phyloP scores from a whole-genome alignment of 2,113 vertebrate genomes.

The Irena cyanogastra region DNA sequence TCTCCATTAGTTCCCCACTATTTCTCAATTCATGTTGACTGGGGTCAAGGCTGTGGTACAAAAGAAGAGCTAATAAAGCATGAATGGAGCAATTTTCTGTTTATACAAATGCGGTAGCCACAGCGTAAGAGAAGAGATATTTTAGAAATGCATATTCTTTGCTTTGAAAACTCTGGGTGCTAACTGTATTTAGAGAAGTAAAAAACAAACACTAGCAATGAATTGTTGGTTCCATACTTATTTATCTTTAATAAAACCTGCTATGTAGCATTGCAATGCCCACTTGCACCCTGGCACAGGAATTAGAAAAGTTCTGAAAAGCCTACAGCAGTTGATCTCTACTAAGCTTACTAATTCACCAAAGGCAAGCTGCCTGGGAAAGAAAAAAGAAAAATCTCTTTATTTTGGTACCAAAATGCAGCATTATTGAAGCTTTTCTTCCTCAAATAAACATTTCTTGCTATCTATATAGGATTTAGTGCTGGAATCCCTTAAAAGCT shows the following conservation, averaged over 20 bases:
- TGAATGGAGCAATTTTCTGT: slow-evolving; percentile 86
- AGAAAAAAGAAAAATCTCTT: slow-evolving; percentile 1
- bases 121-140: slow-evolving; percentile 74
- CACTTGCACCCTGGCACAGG: not conserved
- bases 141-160: slow-evolving; percentile 62
- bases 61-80: slow-evolving; percentile 90
- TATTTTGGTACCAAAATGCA: not conserved
- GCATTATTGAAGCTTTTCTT: not conserved
- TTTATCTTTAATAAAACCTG: not conserved
- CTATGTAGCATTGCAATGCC: not conserved
- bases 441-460: slow-evolving; percentile 10
- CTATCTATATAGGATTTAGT: not conserved
- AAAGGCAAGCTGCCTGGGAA: slow-evolving; percentile 18
- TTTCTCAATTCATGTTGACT: slow-evolving; percentile 92
- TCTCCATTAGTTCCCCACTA: slow-evolving; percentile 92
- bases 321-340: not conserved
- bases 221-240: slow-evolving; percentile 30
- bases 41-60: slow-evolving; percentile 86
- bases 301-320: slow-evolving; percentile 13
- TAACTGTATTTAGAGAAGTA: slow-evolving; percentile 54
- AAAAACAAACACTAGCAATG: slow-evolving; percentile 49
- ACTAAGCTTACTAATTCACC: slow-evolving; percentile 20
- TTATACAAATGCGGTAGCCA: slow-evolving; percentile 85
- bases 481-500: slow-evolving; percentile 43
- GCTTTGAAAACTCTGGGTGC: slow-evolving; percentile 62